Base-by-base conservation (phyloP, 2,113 vertebrate genomes). In the Cryptoleucopteryx plumbea region DNA sequence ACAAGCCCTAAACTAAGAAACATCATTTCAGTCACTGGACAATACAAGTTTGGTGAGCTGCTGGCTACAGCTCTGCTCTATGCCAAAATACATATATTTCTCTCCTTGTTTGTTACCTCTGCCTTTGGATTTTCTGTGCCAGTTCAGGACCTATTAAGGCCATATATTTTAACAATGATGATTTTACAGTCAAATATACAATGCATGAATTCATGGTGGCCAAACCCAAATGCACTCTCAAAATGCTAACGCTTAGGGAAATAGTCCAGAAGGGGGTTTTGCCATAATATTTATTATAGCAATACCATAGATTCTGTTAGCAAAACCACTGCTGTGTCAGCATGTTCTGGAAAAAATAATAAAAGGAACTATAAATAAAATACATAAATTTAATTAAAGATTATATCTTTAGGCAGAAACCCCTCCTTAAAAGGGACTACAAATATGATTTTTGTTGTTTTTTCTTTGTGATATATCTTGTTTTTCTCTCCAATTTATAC, bases 331-430 rank as follows among this genome's bases (percentile, higher is more conserved):
- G 63, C 89, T 75, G 42, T 66, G 81, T 96, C 93, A 95, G 88
- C 95, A 91, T 59, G 71, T 95, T 93, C 67, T 93, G 87, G 71
- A 91, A 97, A 97, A 96, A 97, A 94, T 59, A 94, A 94, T 93
- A 93, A 90, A 96, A 94, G 29, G 16, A 66, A 59, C 70, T 86
- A 95, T 74, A 97, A 95, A 97, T 96, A 96, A 97, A 97, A 96
- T 83, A 36, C 83, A 97, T 83, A 96, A 32, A 81, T 93, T 96
- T 97, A 94, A 96, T 97, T 97, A 95, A 97, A 97, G 84, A 84
- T 88, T 95, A 95, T 89, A 80, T 94, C 70, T 90, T 87, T 71
- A 73, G 85, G 29, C 82, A 94, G 47, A 62, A 96, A 81, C 12
- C 7, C 84, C 56, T 94, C n/a, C 42, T 67, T 79, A 80, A 94